Evolutionary conservation across 1,140 invertebrate genomes (phyloP).

Genomic region (Leptinotarsa lineolata): DNA sequence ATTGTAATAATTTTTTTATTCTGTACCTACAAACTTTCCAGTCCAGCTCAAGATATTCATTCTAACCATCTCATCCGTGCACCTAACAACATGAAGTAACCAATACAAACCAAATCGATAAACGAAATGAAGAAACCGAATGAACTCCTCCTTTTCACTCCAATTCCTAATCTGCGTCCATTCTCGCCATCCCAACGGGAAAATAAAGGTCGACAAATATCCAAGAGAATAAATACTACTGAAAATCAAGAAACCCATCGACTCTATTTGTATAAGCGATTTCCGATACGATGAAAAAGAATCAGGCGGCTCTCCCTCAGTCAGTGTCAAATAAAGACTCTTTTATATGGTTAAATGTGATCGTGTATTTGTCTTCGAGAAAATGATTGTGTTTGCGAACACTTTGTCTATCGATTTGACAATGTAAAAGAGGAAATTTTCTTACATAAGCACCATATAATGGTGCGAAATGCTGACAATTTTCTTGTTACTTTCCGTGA

Average conservation of each 20-base stretch:
- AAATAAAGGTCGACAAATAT: conserved; percentile 14
- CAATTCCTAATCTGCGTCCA: background rate
- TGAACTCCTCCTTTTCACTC: background rate
- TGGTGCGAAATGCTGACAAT: background rate
- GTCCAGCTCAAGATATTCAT: too few relatives aligned
- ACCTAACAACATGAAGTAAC: too few relatives aligned
- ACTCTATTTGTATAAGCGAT: conserved; percentile 13
- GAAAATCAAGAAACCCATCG: conserved; percentile 13
- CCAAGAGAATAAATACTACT: conserved; percentile 12
- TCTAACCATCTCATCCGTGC: too few relatives aligned
- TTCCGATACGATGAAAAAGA: conserved; percentile 12
- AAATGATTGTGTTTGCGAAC: conserved; percentile 1
- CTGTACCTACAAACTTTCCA: too few relatives aligned
- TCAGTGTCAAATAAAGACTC: conserved; percentile 9
- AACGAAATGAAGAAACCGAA: background rate
- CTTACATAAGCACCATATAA: background rate
- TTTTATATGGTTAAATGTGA: background rate
- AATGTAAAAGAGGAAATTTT: conserved; percentile 1
- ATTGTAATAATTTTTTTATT: too few relatives aligned
- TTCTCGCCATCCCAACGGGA: background rate
- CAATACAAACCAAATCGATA: too few relatives aligned
- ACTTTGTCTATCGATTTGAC: background rate
- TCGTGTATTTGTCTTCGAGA: background rate
- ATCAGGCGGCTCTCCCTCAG: background rate
- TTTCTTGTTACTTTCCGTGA: background rate